A percentile compares a stretch with the other conserved stretches of the same genome.
phyloP scores from a whole-genome alignment of 1,140 invertebrate species.

The Agrypnia vestita region DNA sequence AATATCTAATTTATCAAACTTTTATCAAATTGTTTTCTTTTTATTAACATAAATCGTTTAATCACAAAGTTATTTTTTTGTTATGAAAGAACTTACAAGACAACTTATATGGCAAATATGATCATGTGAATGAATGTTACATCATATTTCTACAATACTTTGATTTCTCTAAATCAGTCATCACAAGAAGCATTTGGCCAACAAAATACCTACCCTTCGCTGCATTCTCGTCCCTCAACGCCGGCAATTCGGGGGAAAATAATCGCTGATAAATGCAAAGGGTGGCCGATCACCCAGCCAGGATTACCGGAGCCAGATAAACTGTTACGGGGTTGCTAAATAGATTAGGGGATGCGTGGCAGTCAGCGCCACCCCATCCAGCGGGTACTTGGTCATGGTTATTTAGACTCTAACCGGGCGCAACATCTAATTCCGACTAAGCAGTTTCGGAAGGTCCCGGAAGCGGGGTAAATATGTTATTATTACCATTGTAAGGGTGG shows the following conservation, averaged over 20 bases:
- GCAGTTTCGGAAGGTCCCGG: neutral
- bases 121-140: too few species aligned
- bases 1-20: too few species aligned
- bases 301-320: slow-evolving; percentile 16
- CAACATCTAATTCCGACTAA: slow-evolving; percentile 27
- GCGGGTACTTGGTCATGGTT: slow-evolving; percentile 11
- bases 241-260: slow-evolving; percentile 13
- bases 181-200: too few species aligned
- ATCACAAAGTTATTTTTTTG: too few species aligned
- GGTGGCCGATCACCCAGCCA: slow-evolving; percentile 1
- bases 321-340: slow-evolving; percentile 25
- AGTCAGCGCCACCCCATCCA: slow-evolving; percentile 2
- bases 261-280: neutral
- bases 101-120: too few species aligned
- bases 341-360: slow-evolving; percentile 39
- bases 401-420: slow-evolving; percentile 15
- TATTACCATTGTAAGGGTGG: slow-evolving; percentile 1
- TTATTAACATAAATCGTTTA: too few species aligned
- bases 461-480: slow-evolving; percentile 37
- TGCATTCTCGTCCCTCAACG: slow-evolving; percentile 7
- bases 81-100: too few species aligned
- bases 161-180: too few species aligned
- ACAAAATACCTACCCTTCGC: too few species aligned
- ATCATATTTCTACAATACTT: too few species aligned
- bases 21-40: too few species aligned